Evolutionary conservation across 2,888 invertebrate species (phyloP).

Genomic region (Melinaea marsaeus): DNA sequence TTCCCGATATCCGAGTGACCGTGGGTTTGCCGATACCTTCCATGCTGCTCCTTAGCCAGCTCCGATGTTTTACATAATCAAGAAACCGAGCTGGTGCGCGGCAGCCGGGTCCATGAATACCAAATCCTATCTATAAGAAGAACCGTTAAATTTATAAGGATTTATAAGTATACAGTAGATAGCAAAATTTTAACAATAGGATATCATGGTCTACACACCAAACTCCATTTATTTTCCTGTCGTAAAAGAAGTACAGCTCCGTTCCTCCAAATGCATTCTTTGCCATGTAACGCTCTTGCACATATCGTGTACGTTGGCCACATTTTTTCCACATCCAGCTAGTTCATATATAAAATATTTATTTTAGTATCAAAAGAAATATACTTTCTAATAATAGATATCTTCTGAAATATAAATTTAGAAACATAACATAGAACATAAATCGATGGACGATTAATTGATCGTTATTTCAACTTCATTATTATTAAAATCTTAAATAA

Average conservation of each 20-base stretch:
- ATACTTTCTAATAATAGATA: too few species aligned
- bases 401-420: too few species aligned
- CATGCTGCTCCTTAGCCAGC: constrained; percentile 44
- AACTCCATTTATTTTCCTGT: constrained; percentile 2
- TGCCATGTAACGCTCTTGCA: constrained; percentile 35
- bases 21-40: constrained; percentile 44
- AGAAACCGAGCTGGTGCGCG: constrained; percentile 49
- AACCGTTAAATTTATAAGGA: too few species aligned
- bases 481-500: too few species aligned
- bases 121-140: constrained; percentile 47
- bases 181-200: neutral
- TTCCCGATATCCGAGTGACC: constrained; percentile 40
- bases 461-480: too few species aligned
- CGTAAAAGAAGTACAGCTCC: neutral
- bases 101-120: constrained; percentile 54
- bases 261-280: neutral
- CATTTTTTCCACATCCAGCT: constrained; percentile 41
- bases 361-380: too few species aligned
- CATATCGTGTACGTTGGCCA: constrained; percentile 51
- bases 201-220: neutral
- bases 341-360: neutral
- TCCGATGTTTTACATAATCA: constrained; percentile 47
- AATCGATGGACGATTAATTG: too few species aligned
- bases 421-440: too few species aligned
- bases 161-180: neutral